Evolutionary conservation across 37 sponge, comb jelly and placozoan genomes (phyloP).

Genomic region (Tethya wilhelma): DNA sequence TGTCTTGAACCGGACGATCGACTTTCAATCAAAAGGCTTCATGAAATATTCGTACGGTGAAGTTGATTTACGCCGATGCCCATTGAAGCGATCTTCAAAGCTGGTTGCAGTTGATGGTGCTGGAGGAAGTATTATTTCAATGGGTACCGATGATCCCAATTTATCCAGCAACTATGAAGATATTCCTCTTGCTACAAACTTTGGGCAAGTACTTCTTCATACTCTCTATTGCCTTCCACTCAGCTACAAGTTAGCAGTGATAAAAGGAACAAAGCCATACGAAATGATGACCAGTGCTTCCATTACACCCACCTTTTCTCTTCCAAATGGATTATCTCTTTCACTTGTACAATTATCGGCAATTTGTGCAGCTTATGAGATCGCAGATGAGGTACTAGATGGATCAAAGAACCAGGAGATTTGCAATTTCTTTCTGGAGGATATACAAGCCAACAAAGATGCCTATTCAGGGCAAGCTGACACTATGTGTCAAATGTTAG

Average conservation of each 20-base stretch:
- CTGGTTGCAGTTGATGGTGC: conserved; percentile 47
- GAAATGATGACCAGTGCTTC: no score
- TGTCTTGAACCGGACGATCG: conserved; percentile 1
- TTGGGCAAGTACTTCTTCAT: conserved; percentile 48
- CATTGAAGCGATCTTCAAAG: conserved; percentile 58
- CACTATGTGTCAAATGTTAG: no score
- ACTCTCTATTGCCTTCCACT: conserved; percentile 49
- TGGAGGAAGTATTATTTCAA: conserved; percentile 27
- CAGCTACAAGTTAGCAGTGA: conserved; percentile 14
- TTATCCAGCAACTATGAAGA: conserved; percentile 16
- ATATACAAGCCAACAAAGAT: background rate
- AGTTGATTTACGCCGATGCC: conserved; percentile 59
- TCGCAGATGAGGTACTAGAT: conserved; percentile 47
- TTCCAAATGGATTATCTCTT: conserved; percentile 38
- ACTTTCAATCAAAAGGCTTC: conserved; percentile 20
- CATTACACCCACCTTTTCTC: conserved; percentile 26
- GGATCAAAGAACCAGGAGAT: background rate
- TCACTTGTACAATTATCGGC: conserved; percentile 28
- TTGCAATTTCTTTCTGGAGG: conserved; percentile 13
- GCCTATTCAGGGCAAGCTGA: no score
- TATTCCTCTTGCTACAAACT: conserved; percentile 68
- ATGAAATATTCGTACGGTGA: conserved; percentile 56
- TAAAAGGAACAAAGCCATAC: background rate
- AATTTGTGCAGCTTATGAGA: conserved; percentile 34
- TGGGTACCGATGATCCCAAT: conserved; percentile 55